Percentiles rank a stretch among this genome's conserved stretches.
Evolutionary conservation across 2,888 invertebrate species (phyloP).

Genomic region (Heliconius erato): DNA sequence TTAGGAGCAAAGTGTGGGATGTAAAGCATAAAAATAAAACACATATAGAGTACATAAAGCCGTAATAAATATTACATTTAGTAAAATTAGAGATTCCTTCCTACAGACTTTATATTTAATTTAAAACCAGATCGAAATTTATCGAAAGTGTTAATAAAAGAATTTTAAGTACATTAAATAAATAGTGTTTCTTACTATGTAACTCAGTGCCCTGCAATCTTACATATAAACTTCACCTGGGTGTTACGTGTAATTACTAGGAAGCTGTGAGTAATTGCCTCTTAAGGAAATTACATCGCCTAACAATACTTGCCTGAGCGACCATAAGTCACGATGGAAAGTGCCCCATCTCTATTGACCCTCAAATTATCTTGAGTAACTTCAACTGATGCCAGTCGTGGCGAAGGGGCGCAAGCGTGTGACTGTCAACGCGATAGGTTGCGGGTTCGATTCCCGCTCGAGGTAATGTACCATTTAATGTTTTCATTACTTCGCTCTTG

Average conservation of each 20-base stretch:
- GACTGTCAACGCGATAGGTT: no score
- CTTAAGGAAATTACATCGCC: conserved; percentile 54
- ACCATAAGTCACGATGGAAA: conserved; percentile 54
- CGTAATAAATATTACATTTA: background rate
- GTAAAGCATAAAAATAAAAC: no score
- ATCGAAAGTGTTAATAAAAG: background rate
- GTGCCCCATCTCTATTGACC: conserved; percentile 50
- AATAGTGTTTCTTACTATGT: conserved; percentile 13
- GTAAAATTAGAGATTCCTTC: no score
- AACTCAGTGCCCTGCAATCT: conserved; percentile 35
- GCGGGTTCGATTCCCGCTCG: no score
- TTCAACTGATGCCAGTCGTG: conserved; percentile 7
- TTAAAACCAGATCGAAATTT: background rate
- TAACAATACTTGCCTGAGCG: conserved; percentile 50
- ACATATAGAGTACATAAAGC: conserved; percentile 32
- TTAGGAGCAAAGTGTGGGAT: no score
- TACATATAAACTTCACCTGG: conserved; percentile 47
- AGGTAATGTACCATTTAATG: no score
- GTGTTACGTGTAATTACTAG: conserved; percentile 54
- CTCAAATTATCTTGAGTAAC: conserved; percentile 34
- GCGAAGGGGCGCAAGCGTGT: no score
- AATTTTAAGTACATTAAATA: background rate
- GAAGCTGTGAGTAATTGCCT: conserved; percentile 52
- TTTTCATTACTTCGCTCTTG: no score
- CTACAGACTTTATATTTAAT: background rate